Conservation (phyloP, 2,113 vertebrate genomes). For the Myotis davidii region DNA sequence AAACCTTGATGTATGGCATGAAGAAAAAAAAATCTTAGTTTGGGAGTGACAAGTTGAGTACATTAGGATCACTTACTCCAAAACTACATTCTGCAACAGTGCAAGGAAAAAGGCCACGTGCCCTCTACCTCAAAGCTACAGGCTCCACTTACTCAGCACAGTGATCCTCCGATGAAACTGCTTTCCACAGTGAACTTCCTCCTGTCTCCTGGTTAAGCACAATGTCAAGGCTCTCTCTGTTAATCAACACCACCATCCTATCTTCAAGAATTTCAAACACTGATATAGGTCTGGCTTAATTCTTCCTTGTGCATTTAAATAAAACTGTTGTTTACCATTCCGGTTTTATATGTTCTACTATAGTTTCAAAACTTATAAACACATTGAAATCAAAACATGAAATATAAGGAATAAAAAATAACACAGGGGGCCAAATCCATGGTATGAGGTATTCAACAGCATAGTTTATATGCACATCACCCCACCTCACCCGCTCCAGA, state of each 20-base stretch:
- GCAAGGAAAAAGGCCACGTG: background rate
- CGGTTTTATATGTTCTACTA: background rate
- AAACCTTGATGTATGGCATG: background rate
- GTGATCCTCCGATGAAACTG: too few species aligned
- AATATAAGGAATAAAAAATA: constrained; percentile 48
- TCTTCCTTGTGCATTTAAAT: constrained; percentile 22
- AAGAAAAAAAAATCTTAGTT: background rate
- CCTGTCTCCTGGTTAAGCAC: background rate
- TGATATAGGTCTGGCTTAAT: background rate
- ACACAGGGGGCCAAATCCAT: background rate
- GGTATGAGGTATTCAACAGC: background rate
- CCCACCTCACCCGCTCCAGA: background rate
- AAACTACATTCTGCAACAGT: background rate
- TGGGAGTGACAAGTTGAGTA: background rate
- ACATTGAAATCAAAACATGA: constrained; percentile 52
- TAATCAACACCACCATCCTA: background rate
- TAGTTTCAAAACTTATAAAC: constrained; percentile 44
- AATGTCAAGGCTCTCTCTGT: background rate
- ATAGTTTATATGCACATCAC: background rate
- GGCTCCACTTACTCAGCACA: background rate
- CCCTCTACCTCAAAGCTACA: background rate
- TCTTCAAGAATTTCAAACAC: constrained; percentile 12
- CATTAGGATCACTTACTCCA: background rate
- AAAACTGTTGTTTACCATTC: background rate
- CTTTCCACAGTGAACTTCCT: background rate